Percentiles rank a stretch among this genome's conserved stretches.
Conservation (phyloP, 2,113 vertebrate genomes). For the Rhegmatorhina hoffmannsi region DNA sequence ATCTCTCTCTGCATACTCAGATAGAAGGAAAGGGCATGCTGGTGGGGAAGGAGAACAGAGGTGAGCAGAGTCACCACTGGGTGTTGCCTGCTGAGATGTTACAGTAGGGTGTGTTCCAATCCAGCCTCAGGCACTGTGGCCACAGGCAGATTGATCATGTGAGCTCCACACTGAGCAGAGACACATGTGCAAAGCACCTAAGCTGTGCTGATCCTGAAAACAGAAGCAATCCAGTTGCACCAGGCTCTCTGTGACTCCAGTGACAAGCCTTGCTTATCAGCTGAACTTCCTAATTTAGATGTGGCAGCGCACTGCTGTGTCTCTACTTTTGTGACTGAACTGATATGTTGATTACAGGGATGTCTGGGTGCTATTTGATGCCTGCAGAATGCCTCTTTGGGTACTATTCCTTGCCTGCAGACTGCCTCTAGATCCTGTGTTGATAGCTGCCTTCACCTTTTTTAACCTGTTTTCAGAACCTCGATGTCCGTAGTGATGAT, state of each 20-base stretch:
- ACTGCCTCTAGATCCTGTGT: not conserved
- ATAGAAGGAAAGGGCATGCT: not conserved
- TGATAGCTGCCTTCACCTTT: not conserved
- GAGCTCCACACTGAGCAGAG: not conserved
- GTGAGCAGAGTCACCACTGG: rapidly evolving
- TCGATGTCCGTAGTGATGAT: not conserved
- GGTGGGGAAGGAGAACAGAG: not conserved
- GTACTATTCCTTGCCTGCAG: not conserved
- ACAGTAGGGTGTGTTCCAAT: not conserved
- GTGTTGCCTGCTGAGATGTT: rapidly evolving
- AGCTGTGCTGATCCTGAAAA: not conserved
- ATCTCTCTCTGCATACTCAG: rapidly evolving
- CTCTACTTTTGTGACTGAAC: not conserved
- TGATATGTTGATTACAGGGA: rapidly evolving
- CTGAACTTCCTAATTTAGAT: not conserved
- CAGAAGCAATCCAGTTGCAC: no score
- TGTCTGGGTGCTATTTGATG: no score
- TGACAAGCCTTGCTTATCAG: not conserved
- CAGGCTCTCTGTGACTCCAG: not conserved
- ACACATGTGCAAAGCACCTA: not conserved
- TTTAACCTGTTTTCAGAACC: not conserved
- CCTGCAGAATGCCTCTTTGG: no score
- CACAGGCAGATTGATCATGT: rapidly evolving
- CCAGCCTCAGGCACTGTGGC: not conserved
- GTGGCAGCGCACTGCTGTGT: not conserved